These are phyloP conservation scores for Drosophila grimshawi DNA, from an alignment of 1,140 invertebrate species.

Conservation along the genomic window DNA sequence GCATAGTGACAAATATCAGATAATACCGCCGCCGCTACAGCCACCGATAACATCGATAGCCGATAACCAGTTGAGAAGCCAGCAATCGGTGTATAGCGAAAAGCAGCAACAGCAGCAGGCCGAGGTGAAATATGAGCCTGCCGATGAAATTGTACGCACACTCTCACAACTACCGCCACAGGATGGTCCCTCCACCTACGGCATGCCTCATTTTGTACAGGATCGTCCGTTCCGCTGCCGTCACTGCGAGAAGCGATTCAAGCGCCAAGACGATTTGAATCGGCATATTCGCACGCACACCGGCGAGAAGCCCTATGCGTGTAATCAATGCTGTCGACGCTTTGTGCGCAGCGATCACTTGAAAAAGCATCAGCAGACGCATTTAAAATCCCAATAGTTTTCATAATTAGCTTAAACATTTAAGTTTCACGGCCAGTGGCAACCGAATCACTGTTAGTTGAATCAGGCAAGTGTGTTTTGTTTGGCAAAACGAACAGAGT, in stretches of 20 bases:
- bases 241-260: constrained; percentile 91
- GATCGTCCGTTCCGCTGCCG: constrained; percentile 92
- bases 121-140: constrained; percentile 72
- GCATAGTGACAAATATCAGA: constrained; percentile 76
- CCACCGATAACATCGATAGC: constrained; percentile 5
- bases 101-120: constrained; percentile 34
- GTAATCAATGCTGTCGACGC: constrained; percentile 89
- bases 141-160: constrained; percentile 71
- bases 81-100: constrained; percentile 42
- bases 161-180: constrained; percentile 66
- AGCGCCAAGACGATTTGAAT: constrained; percentile 92
- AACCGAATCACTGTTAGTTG: constrained; percentile 68
- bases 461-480: constrained; percentile 58
- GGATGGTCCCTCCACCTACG: constrained; percentile 63
- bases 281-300: constrained; percentile 93
- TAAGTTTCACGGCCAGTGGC: constrained; percentile 68
- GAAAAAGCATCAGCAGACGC: constrained; percentile 93
- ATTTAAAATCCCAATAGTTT: constrained; percentile 86
- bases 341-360: constrained; percentile 94
- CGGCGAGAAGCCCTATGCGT: constrained; percentile 92
- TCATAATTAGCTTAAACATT: constrained; percentile 54
- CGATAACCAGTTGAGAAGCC: constrained; percentile 50
- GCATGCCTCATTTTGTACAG: constrained; percentile 67
- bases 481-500: constrained; percentile 63
- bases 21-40: constrained; percentile 42